Evolutionary conservation across 1,140 invertebrate genomes (phyloP).

Genomic region (Drosophila bifasciata): DNA sequence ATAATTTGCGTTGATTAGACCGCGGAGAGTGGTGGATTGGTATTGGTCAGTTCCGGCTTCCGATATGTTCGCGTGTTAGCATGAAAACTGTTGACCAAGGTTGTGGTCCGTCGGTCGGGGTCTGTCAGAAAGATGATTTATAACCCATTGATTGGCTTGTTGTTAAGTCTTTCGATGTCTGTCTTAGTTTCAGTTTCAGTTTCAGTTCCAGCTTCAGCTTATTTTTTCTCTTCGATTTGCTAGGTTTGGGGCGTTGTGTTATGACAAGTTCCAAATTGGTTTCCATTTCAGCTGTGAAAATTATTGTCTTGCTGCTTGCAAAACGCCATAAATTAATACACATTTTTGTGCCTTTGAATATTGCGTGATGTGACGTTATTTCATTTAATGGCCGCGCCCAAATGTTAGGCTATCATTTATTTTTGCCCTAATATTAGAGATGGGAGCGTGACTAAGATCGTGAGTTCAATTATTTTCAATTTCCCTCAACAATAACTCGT

Average conservation of each 20-base stretch:
- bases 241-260: constrained; percentile 27
- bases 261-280: constrained; percentile 13
- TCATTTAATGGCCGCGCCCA: constrained; percentile 44
- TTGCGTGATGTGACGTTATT: constrained; percentile 21
- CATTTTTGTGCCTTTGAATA: constrained; percentile 30
- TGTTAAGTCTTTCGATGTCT: no score
- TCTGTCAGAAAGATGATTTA: constrained; percentile 62
- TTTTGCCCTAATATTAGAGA: background rate
- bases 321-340: constrained; percentile 5
- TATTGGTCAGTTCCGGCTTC: constrained; percentile 60
- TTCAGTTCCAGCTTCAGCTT: constrained; percentile 1
- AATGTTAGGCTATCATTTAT: constrained; percentile 37
- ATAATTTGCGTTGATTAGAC: constrained; percentile 52
- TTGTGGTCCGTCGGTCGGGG: background rate
- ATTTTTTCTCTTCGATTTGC: background rate
- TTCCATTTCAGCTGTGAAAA: constrained; percentile 6
- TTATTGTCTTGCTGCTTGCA: background rate
- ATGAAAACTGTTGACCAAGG: constrained; percentile 67
- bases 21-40: constrained; percentile 6
- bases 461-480: background rate
- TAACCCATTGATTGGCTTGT: constrained; percentile 24
- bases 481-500: no score
- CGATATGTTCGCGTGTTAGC: constrained; percentile 33
- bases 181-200: constrained; percentile 2
- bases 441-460: background rate